These are phyloP conservation scores for Aphelenchoides besseyi DNA, from an alignment of 1,140 invertebrate genomes.

Conservation along the genomic window DNA sequence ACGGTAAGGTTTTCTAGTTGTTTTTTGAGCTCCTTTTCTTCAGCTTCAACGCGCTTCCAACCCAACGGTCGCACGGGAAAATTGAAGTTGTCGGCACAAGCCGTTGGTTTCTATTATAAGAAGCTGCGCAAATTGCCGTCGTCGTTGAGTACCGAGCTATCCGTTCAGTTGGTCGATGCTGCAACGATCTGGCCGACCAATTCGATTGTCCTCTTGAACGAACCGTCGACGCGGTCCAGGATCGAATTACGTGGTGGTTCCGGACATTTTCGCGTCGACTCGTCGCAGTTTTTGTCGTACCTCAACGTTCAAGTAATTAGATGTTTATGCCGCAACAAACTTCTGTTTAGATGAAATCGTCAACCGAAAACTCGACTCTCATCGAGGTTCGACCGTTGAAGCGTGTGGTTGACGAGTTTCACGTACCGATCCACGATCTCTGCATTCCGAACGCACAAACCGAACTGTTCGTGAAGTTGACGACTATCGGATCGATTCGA, in stretches of 20 bases:
- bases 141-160: slow-evolving; percentile 15
- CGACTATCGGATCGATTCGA: slow-evolving; percentile 22
- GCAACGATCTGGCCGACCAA: background rate
- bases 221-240: background rate
- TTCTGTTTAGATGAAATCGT: background rate
- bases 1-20: too few relatives aligned
- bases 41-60: slow-evolving; percentile 10
- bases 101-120: background rate
- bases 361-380: background rate
- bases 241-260: slow-evolving; percentile 23
- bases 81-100: background rate
- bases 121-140: too few relatives aligned
- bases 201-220: slow-evolving; percentile 27
- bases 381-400: slow-evolving; percentile 18
- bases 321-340: background rate
- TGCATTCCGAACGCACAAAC: slow-evolving; percentile 4
- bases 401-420: background rate
- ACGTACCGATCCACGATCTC: slow-evolving; percentile 10
- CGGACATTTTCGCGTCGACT: slow-evolving; percentile 31
- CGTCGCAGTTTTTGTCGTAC: background rate
- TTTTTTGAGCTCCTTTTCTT: slow-evolving; percentile 18
- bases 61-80: slow-evolving; percentile 7
- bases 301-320: background rate
- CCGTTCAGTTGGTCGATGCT: slow-evolving; percentile 22
- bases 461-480: slow-evolving; percentile 17